Conservation (phyloP, 2,797 vertebrate genomes). For the Lithobates pipiens region DNA sequence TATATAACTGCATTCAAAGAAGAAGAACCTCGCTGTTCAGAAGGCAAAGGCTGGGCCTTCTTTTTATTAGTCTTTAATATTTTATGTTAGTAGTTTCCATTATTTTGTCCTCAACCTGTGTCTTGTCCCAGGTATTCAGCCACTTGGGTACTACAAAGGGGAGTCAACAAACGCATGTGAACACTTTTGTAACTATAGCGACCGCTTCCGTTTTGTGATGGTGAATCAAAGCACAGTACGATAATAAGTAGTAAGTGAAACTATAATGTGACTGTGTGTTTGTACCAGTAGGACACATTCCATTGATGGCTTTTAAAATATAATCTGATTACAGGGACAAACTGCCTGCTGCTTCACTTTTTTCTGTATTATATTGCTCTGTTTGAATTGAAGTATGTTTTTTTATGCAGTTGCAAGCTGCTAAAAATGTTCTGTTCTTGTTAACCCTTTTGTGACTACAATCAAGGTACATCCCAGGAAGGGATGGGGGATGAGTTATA, state of each 20-base stretch:
- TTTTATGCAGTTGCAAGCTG: background rate
- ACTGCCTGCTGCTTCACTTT: background rate
- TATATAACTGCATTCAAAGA: too few species aligned
- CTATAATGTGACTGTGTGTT: background rate
- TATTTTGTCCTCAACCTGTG: too few species aligned
- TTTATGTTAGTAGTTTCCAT: too few species aligned
- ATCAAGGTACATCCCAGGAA: too few species aligned
- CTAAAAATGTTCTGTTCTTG: background rate
- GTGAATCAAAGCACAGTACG: constrained; percentile 3
- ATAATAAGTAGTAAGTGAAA: constrained; percentile 4
- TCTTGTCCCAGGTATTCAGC: too few species aligned
- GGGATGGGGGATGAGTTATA: too few species aligned
- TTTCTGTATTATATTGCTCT: background rate
- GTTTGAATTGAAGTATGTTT: background rate
- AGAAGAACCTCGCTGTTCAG: too few species aligned
- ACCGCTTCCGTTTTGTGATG: background rate
- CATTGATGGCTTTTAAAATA: constrained; percentile 2
- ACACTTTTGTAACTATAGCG: background rate
- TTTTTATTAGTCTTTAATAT: too few species aligned
- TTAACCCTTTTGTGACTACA: background rate
- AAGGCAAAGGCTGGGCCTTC: too few species aligned
- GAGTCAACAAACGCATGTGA: too few species aligned
- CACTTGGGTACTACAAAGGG: too few species aligned
- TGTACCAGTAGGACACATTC: background rate
- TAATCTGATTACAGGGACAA: background rate